phyloP scores from a whole-genome alignment of 2,797 vertebrate genomes.

The Diceros bicornis region DNA sequence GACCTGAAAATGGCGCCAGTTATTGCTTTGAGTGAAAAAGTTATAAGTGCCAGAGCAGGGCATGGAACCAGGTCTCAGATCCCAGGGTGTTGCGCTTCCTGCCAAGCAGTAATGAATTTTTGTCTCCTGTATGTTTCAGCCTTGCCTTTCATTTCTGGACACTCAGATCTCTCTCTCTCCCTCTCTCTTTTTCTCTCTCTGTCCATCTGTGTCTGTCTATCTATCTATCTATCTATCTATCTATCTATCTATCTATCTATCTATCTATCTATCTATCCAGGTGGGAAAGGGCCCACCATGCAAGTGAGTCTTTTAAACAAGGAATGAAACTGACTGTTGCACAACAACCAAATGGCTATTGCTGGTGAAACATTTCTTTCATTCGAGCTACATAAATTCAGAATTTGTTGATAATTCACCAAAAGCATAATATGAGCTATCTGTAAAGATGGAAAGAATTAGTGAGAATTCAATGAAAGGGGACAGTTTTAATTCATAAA shows the following conservation, averaged over 20 bases:
- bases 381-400: conserved; percentile 1
- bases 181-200: background rate
- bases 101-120: background rate
- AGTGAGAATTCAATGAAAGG: conserved; percentile 38
- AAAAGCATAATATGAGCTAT: conserved; percentile 27
- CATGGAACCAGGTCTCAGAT: background rate
- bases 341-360: background rate
- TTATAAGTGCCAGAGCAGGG: background rate
- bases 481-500: conserved; percentile 42
- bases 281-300: background rate
- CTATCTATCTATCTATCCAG: background rate
- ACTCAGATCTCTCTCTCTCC: background rate
- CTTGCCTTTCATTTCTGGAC: background rate
- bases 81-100: background rate
- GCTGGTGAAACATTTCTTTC: conserved; percentile 25
- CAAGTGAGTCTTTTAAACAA: conserved; percentile 48
- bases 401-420: conserved; percentile 21
- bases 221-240: too few species aligned
- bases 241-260: background rate
- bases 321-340: background rate
- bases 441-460: conserved; percentile 61
- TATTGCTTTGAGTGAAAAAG: background rate
- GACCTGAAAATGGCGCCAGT: background rate
- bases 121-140: background rate
- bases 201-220: background rate